These are phyloP conservation scores for Oscarella lobularis DNA, from an alignment of 37 sponge, comb jelly and placozoan genomes.

Conservation along the genomic window DNA sequence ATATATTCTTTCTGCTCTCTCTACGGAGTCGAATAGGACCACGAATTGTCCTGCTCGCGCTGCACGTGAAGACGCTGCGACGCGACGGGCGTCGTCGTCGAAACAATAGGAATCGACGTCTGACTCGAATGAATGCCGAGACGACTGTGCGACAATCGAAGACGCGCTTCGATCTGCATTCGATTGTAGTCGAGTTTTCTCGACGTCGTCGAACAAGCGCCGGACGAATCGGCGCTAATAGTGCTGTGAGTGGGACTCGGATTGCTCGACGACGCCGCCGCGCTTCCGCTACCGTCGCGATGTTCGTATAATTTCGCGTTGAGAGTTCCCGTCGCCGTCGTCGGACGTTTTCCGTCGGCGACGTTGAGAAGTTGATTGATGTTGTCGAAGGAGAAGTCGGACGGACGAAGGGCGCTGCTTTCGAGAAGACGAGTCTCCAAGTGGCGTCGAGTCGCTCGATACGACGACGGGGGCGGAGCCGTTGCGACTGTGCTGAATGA, in stretches of 20 bases:
- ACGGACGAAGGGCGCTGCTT: not conserved
- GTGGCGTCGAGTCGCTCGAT: too few relatives aligned
- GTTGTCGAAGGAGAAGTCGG: slow-evolving; percentile 2
- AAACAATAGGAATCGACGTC: not conserved
- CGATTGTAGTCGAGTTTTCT: not conserved
- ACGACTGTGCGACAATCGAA: not conserved
- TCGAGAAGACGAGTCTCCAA: not conserved
- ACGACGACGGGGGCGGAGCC: not conserved
- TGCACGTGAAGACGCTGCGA: too few relatives aligned
- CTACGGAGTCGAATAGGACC: too few relatives aligned
- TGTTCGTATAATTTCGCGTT: too few relatives aligned
- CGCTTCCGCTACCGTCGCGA: too few relatives aligned
- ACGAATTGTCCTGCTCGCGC: too few relatives aligned
- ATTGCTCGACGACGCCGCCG: too few relatives aligned
- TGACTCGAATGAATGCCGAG: not conserved
- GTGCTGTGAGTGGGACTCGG: not conserved
- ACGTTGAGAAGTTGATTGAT: not conserved
- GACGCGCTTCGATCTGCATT: not conserved
- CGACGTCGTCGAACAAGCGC: not conserved
- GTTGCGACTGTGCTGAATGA: not conserved
- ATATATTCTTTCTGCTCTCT: too few relatives aligned
- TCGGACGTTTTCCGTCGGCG: not conserved
- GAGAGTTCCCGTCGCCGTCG: not conserved
- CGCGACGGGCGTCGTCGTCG: too few relatives aligned
- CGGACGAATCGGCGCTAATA: not conserved